These are phyloP conservation scores for Cylindroiulus punctatus DNA, from an alignment of 2,888 invertebrate species.

Conservation along the genomic window DNA sequence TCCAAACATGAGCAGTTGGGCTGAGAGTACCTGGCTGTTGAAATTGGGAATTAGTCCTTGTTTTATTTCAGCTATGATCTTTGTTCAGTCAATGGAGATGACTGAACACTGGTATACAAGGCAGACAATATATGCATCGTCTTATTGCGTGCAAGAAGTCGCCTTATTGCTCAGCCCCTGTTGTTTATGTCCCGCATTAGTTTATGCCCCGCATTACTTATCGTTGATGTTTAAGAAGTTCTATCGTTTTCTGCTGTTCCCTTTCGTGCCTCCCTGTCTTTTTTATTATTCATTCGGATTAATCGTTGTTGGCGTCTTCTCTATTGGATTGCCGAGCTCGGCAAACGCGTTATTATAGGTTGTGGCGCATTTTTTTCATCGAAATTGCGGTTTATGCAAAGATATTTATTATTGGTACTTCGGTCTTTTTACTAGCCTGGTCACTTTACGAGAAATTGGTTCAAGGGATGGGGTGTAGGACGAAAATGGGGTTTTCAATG, in stretches of 20 bases:
- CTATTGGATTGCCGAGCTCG: constrained; percentile 16
- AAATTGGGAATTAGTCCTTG: no score
- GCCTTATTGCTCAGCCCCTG: neutral
- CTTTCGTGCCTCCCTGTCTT: neutral
- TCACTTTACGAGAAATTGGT: constrained; percentile 7
- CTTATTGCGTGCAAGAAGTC: neutral
- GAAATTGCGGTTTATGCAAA: constrained; percentile 4
- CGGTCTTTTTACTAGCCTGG: neutral
- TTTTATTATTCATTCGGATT: constrained; percentile 36
- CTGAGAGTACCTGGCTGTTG: no score
- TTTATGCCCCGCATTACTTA: neutral
- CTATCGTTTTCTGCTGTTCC: neutral
- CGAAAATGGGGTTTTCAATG: neutral
- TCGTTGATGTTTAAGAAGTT: neutral
- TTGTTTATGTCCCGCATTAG: constrained; percentile 5
- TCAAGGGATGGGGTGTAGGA: neutral
- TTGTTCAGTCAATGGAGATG: no score
- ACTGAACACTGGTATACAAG: no score
- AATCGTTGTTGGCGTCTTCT: constrained; percentile 11
- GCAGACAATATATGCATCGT: no score
- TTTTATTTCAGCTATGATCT: no score
- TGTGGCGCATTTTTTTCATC: neutral
- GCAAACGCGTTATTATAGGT: constrained; percentile 22
- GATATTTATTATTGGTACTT: constrained; percentile 38
- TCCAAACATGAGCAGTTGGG: no score